A percentile compares a stretch with the other conserved stretches of the same genome.
phyloP scores from a whole-genome alignment of 2,113 vertebrate genomes.

The Peromyscus californicus region DNA sequence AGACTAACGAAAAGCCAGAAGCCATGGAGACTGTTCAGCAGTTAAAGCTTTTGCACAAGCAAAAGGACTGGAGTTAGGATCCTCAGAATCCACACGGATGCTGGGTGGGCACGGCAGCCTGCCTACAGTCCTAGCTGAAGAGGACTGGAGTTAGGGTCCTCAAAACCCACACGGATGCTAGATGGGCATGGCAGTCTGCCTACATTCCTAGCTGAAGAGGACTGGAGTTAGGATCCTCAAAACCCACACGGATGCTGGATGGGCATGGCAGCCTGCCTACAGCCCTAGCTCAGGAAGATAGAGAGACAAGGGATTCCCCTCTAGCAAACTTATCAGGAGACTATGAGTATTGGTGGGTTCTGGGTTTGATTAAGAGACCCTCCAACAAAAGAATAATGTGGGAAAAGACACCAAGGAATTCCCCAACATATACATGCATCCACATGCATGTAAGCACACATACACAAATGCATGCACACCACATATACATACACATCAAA shows the following conservation, averaged over 20 bases:
- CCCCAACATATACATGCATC: too few species aligned
- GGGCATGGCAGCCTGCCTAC: neutral
- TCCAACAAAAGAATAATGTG: neutral
- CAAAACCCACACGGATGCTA: neutral
- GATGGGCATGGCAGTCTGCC: neutral
- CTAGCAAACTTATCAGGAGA: too few species aligned
- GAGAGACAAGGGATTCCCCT: too few species aligned
- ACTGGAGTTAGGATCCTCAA: neutral
- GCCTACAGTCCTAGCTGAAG: neutral
- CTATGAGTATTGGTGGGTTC: neutral
- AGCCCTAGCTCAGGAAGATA: neutral
- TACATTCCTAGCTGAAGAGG: neutral
- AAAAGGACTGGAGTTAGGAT: neutral
- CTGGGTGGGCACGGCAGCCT: neutral
- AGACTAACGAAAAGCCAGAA: neutral
- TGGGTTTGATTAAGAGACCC: neutral
- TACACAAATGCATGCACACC: neutral
- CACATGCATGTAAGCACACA: neutral
- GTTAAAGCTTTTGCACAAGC: neutral
- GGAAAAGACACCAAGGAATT: neutral
- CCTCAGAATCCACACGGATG: neutral
- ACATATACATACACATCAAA: neutral
- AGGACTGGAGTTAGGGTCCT: neutral
- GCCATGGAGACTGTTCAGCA: neutral
- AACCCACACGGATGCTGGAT: neutral